Evolutionary conservation across 1,140 invertebrate genomes (phyloP), one percentile per base, ranked within the genome.

Genomic region (Papilio dardanus): DNA sequence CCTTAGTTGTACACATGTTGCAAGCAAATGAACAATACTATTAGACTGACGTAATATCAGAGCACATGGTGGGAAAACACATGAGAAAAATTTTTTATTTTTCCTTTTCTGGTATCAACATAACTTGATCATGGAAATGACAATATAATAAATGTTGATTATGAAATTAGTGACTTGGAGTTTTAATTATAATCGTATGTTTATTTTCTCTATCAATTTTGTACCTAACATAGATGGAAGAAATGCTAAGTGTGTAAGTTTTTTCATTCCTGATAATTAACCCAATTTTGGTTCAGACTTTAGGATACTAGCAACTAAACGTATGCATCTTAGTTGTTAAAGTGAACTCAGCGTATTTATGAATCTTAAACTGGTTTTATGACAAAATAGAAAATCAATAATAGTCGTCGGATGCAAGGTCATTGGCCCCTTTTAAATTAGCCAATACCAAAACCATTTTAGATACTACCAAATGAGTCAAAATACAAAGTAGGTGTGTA

Each of bases 41-140:
- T 83, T 76, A 79, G 46, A 66, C 58, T 87, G 86, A 87, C 88
- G 88, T 90, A 86, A 87, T 42, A 69, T 85, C 85, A 86, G 82
- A 85, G 65, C 86, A 87, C 86, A 88, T 79, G 83, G 88, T 86
- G 81, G 86, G 82, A 84, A 86, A 84, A 74, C 75, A 80, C 46
- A 81, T 81, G 84, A 88, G 88, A 83, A 86, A 86, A 88, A 82
- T 74, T 76, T 74, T 76, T 74, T 67, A 76, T 74, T n/a, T 40
- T 46, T 71, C 24, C 50, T 28, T 50, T 50, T 28, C 21, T 21
- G 7, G 46, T 50, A 54, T 7, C 21, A 54, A 10, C 19, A 54
- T 54, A 24, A 54, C 3, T 8, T 12, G 24, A 54, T 24, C 24
- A 12, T 54, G 19, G 10, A 46, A 46, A n/a, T 46, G 40, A 42